Base-by-base conservation (phyloP, 2,797 vertebrate species). In the Microctenopoma lineatum region DNA sequence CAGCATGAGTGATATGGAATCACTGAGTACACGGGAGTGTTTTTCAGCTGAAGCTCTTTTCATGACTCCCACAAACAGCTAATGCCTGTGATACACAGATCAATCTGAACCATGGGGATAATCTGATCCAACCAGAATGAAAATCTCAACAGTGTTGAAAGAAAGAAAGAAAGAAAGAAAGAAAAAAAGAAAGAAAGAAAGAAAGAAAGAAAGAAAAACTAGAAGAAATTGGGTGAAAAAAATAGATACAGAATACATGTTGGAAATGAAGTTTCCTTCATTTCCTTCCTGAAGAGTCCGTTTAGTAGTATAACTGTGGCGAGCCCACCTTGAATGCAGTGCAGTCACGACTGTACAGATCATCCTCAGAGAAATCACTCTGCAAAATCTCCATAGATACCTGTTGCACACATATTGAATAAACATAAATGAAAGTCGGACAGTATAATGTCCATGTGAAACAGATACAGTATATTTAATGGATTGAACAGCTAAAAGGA, bases 261-360 rank as follows among this genome's bases (percentile, higher is more conserved):
- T 25, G 7, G 25, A 29, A 38, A 29, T 29, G n/a, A n/a, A 21
- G 3, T 59, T 4, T 65, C 13, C 45, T 7, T 47, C 21, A 21
- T 21, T 52, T 41, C 2, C 57, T 25, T 9, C 4, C 60, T 47
- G 32, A 58, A n/a, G 27, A 21, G 39, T 36, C 11, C 4, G 7
- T 41, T 46, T 61, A 48, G 5, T 4, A 0, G 5, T 36, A 51
- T 2, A 41, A 21, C 15, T 52, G 3, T 7, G 46, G 4, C 4
- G 29, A 59, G 12, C 79, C 47, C 75, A 99, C 98, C 96, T 97
- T 97, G 81, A 98, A 92, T 32, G 97, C 97, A 79, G 92, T 84
- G 82, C 98, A 99, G 80, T 98, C 95, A 70, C 97, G 94, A 62
- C 90, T 89, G 74, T 96, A 95, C 14, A 92, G 95, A 32, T 96